Percentiles rank a stretch among this genome's conserved stretches.
phyloP scores from a whole-genome alignment of 2,888 invertebrate genomes.

The Pyrocoelia pectoralis region DNA sequence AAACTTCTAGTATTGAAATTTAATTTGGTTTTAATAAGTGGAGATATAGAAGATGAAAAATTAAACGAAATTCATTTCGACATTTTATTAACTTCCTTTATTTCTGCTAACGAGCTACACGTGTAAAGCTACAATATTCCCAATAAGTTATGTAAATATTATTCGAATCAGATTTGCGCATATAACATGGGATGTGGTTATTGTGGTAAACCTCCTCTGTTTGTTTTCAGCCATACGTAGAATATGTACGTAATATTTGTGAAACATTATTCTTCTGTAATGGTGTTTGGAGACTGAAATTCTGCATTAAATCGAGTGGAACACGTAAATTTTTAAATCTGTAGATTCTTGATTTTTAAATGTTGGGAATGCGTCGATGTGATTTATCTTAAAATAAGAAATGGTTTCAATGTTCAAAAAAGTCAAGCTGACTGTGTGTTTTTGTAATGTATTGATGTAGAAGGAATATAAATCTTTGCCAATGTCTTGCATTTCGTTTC shows the following conservation, averaged over 20 bases:
- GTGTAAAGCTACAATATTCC: conserved; percentile 6
- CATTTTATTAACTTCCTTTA: conserved; percentile 7
- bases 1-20: too few relatives aligned
- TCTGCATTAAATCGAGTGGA: conserved; percentile 17
- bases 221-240: conserved; percentile 22
- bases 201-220: conserved; percentile 26
- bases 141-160: conserved; percentile 25
- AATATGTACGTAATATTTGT: conserved; percentile 24
- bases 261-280: conserved; percentile 23
- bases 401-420: neutral
- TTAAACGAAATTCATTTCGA: neutral
- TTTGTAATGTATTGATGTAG: neutral
- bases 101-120: neutral
- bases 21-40: neutral
- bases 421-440: neutral
- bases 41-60: too few relatives aligned
- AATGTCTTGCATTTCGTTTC: too few relatives aligned
- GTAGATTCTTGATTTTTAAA: conserved; percentile 9
- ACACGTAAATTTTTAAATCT: conserved; percentile 10
- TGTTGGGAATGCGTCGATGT: neutral
- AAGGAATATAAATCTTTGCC: neutral
- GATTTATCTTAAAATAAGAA: conserved; percentile 2
- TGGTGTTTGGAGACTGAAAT: conserved; percentile 19
- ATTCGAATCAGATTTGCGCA: conserved; percentile 25
- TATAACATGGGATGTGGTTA: conserved; percentile 19